phyloP scores from a whole-genome alignment of 2,797 vertebrate species.

The Poeciliopsis paucimaculata region DNA sequence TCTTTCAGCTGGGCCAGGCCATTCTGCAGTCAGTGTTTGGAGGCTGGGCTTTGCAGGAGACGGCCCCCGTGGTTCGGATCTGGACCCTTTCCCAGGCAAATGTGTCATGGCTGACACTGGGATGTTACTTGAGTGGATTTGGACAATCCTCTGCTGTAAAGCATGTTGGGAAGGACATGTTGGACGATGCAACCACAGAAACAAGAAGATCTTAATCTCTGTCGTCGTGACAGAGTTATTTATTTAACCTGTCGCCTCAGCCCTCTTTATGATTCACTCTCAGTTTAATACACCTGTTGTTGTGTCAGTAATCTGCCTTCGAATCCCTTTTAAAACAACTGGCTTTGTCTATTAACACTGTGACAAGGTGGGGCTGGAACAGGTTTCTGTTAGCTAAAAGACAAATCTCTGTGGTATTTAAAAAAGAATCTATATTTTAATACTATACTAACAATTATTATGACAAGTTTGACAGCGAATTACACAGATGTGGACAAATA shows the following conservation, averaged over 20 bases:
- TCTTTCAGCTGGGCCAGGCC: constrained; percentile 62
- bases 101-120: constrained; percentile 28
- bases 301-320: constrained; percentile 21
- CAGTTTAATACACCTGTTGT: constrained; percentile 14
- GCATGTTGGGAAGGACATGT: constrained; percentile 26
- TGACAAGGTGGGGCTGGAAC: constrained; percentile 26
- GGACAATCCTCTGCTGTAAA: constrained; percentile 7
- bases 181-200: constrained; percentile 10
- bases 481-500: background rate
- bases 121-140: constrained; percentile 27
- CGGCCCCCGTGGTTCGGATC: constrained; percentile 46
- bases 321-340: constrained; percentile 26
- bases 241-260: constrained; percentile 10
- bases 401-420: background rate
- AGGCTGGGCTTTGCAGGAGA: constrained; percentile 51
- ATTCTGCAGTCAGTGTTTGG: constrained; percentile 45
- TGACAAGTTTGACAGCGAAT: background rate
- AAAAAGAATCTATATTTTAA: constrained; percentile 1
- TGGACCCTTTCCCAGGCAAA: constrained; percentile 46
- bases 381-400: constrained; percentile 10
- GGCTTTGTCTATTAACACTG: constrained; percentile 17
- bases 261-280: constrained; percentile 9
- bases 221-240: background rate
- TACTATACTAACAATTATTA: background rate
- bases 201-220: constrained; percentile 7